These are phyloP conservation scores for Gymnothorax reevesii DNA, from an alignment of 2,797 vertebrate genomes.

Conservation along the genomic window DNA sequence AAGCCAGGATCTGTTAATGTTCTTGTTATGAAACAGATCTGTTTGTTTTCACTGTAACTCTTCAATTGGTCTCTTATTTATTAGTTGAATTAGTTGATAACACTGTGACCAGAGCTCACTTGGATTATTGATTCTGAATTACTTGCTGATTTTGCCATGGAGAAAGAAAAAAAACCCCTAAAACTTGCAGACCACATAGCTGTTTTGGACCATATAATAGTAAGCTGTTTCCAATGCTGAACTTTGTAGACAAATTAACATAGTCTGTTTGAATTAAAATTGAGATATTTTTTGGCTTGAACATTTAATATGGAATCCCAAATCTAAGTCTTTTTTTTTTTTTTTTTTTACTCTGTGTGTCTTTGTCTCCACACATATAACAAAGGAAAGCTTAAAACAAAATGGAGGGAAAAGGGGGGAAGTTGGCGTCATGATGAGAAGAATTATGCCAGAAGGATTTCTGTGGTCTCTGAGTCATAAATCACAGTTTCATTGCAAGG, in stretches of 20 bases:
- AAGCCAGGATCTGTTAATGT: neutral
- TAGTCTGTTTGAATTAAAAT: neutral
- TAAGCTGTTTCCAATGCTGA: neutral
- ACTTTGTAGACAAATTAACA: neutral
- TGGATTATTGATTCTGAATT: neutral
- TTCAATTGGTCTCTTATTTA: too few species aligned
- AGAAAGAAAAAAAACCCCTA: neutral
- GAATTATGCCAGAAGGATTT: neutral
- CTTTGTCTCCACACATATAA: neutral
- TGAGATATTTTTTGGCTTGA: neutral
- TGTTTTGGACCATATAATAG: neutral
- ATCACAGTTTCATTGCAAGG: neutral
- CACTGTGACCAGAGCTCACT: neutral
- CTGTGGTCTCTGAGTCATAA: slow-evolving; percentile 2
- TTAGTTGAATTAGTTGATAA: neutral
- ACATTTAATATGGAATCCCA: neutral
- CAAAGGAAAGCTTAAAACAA: neutral
- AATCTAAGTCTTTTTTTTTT: neutral
- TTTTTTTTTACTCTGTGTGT: neutral
- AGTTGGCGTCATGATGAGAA: neutral
- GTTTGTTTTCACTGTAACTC: neutral
- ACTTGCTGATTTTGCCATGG: neutral
- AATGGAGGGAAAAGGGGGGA: neutral
- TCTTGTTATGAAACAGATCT: neutral
- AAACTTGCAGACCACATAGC: neutral